Conservation (phyloP, 1,140 invertebrate genomes). For the Papilio dardanus region DNA sequence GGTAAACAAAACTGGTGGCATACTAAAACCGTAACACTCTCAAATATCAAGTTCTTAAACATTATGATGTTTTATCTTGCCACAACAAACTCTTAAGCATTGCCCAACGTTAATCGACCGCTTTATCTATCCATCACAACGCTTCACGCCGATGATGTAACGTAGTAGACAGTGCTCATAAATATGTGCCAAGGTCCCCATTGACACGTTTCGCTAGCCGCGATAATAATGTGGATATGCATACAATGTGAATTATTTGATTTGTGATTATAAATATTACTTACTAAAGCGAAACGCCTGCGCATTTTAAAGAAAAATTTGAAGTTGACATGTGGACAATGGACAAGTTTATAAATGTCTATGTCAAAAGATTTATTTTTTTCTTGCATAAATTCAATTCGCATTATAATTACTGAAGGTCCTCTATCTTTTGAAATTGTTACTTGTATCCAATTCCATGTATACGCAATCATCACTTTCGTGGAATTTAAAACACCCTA, state of each 20-base stretch:
- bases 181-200: slow-evolving; percentile 34
- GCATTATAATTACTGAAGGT: too few species aligned
- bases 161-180: slow-evolving; percentile 33
- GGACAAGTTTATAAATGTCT: background rate
- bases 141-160: slow-evolving; percentile 35
- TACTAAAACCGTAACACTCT: background rate
- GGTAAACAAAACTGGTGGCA: background rate
- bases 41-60: slow-evolving; percentile 11
- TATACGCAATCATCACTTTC: too few species aligned
- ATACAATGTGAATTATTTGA: slow-evolving; percentile 31
- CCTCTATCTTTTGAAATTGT: too few species aligned
- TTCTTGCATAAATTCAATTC: too few species aligned
- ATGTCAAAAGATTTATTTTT: background rate
- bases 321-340: background rate
- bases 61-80: slow-evolving; percentile 15
- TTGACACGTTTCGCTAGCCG: slow-evolving; percentile 34
- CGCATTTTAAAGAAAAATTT: background rate
- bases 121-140: slow-evolving; percentile 31
- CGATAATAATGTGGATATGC: slow-evolving; percentile 32
- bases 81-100: slow-evolving; percentile 28
- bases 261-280: slow-evolving; percentile 18
- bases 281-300: slow-evolving; percentile 11
- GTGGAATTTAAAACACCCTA: too few species aligned
- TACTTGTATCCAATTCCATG: too few species aligned
- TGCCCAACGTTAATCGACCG: slow-evolving; percentile 34